phyloP scores from a whole-genome alignment of 2,888 invertebrate species.

The Beris morrisii region DNA sequence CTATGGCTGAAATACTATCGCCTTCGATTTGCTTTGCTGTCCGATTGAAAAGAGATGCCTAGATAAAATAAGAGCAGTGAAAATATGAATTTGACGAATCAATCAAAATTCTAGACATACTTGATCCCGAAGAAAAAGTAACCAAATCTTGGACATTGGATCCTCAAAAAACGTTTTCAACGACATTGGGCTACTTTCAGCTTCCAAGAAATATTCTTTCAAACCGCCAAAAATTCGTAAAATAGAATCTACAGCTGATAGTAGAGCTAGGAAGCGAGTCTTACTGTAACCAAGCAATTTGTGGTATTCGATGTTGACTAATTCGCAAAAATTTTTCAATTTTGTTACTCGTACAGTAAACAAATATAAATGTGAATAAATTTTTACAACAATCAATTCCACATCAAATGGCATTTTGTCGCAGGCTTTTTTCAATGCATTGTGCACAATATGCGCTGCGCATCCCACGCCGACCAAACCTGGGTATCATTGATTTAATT shows the following conservation, averaged over 20 bases:
- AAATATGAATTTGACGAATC: too few relatives aligned
- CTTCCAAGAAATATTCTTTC: slow-evolving; percentile 32
- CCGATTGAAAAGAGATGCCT: too few relatives aligned
- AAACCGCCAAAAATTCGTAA: slow-evolving; percentile 33
- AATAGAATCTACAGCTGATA: slow-evolving; percentile 32
- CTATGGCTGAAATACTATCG: too few relatives aligned
- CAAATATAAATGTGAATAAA: slow-evolving; percentile 33
- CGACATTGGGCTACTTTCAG: slow-evolving; percentile 31
- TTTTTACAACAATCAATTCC: slow-evolving; percentile 33
- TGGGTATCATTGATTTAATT: too few relatives aligned
- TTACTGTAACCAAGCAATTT: slow-evolving; percentile 34
- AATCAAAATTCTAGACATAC: background rate
- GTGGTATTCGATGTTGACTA: slow-evolving; percentile 26
- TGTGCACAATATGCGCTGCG: slow-evolving; percentile 40
- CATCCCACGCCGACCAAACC: slow-evolving; percentile 35
- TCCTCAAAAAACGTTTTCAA: slow-evolving; percentile 33
- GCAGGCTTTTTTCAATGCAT: slow-evolving; percentile 36
- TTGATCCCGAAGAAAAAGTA: slow-evolving; percentile 33
- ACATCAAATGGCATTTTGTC: slow-evolving; percentile 41
- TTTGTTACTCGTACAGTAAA: slow-evolving; percentile 42
- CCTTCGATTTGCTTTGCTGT: too few relatives aligned
- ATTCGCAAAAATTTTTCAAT: slow-evolving; percentile 33
- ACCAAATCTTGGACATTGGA: slow-evolving; percentile 25
- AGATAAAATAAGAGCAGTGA: too few relatives aligned
- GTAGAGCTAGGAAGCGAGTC: slow-evolving; percentile 34